Evolutionary conservation across 2,888 invertebrate genomes (phyloP).

Genomic region (Xanthostigma xanthostigma): DNA sequence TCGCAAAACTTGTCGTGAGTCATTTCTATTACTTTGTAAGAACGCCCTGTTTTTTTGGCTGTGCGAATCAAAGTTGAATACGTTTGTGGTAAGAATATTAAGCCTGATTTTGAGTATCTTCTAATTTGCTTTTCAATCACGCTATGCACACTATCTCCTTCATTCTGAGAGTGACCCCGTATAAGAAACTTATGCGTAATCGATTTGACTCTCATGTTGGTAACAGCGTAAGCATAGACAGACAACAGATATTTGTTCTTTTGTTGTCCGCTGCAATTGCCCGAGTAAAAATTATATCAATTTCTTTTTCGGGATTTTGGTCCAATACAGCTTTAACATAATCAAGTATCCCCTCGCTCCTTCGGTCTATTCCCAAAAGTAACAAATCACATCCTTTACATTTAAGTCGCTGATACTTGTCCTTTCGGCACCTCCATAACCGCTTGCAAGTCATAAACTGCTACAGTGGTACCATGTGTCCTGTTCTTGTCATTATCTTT

Average conservation of each 20-base stretch:
- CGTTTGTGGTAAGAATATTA: slow-evolving; percentile 1
- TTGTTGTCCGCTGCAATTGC: slow-evolving; percentile 13
- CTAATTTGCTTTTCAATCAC: slow-evolving; percentile 15
- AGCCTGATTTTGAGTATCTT: slow-evolving; percentile 1
- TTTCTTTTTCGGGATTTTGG: background rate
- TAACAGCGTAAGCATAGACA: slow-evolving; percentile 11
- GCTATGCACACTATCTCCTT: slow-evolving; percentile 20
- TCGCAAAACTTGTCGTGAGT: slow-evolving; percentile 8
- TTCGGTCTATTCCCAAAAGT: slow-evolving; percentile 10
- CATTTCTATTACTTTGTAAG: slow-evolving; percentile 7
- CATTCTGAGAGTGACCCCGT: slow-evolving; percentile 22
- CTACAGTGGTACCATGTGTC: background rate
- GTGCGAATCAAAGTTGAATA: slow-evolving; percentile 7
- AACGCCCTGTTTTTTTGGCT: slow-evolving; percentile 7
- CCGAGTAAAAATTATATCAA: slow-evolving; percentile 13
- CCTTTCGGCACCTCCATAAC: slow-evolving; percentile 12
- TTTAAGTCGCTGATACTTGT: slow-evolving; percentile 13
- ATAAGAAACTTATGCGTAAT: slow-evolving; percentile 21
- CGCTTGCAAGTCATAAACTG: slow-evolving; percentile 13
- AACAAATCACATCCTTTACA: slow-evolving; percentile 8
- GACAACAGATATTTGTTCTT: slow-evolving; percentile 16
- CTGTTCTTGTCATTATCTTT: slow-evolving; percentile 1
- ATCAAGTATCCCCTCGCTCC: slow-evolving; percentile 14
- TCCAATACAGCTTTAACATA: slow-evolving; percentile 9
- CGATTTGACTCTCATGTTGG: slow-evolving; percentile 10